Evolutionary conservation across 2,113 vertebrate genomes (phyloP).

Genomic region (Petrocephalus zakoni): DNA sequence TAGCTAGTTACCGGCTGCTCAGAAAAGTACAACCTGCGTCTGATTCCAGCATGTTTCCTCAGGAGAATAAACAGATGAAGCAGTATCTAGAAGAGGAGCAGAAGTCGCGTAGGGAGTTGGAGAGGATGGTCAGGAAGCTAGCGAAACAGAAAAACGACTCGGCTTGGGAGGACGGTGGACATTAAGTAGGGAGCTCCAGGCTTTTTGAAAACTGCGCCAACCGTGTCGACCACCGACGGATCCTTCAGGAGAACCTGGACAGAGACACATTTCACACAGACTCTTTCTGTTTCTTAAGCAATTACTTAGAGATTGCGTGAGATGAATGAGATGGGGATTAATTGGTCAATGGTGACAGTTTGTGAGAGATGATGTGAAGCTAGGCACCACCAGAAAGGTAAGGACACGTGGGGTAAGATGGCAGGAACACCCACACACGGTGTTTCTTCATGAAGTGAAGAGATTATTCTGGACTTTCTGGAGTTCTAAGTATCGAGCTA

Average conservation of each 20-base stretch:
- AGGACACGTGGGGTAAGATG: background rate
- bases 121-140: constrained; percentile 83
- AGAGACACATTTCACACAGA: background rate
- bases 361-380: background rate
- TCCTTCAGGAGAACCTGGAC: background rate
- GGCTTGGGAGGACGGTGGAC: constrained; percentile 93
- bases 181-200: constrained; percentile 54
- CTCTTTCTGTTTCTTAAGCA: background rate
- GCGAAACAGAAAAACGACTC: constrained; percentile 91
- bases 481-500: background rate
- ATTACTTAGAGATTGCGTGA: background rate
- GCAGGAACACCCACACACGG: background rate
- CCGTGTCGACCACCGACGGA: background rate
- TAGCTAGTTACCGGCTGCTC: background rate
- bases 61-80: constrained; percentile 98
- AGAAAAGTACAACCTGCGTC: background rate
- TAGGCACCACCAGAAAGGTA: background rate
- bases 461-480: background rate
- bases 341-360: background rate
- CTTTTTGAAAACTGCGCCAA: no score
- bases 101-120: constrained; percentile 87
- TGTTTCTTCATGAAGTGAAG: background rate
- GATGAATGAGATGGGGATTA: background rate
- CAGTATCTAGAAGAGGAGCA: constrained; percentile 92
- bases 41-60: background rate